phyloP scores from a whole-genome alignment of 2,888 invertebrate species.

The Ptilodon capucinus region DNA sequence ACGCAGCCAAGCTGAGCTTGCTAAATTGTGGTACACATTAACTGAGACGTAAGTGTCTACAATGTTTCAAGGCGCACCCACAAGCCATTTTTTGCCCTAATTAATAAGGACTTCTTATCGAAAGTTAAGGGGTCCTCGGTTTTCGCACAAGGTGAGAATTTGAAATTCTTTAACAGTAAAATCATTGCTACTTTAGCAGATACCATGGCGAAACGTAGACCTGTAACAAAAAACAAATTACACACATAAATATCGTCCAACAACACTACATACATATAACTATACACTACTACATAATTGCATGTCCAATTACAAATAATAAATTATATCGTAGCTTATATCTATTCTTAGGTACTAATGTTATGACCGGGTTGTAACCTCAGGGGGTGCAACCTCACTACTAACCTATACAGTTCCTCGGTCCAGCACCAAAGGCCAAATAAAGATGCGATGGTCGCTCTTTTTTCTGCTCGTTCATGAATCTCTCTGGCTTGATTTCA shows the following conservation, averaged over 20 bases:
- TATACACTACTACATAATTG: too few species aligned
- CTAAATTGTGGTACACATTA: too few species aligned
- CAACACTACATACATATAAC: background rate
- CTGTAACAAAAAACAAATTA: slow-evolving; percentile 57
- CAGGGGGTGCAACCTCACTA: background rate
- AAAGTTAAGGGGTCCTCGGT: slow-evolving; percentile 67
- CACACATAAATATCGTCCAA: too few species aligned
- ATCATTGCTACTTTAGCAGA: slow-evolving; percentile 76
- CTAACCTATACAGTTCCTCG: slow-evolving; percentile 79
- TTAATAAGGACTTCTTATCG: slow-evolving; percentile 54
- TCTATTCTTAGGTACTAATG: too few species aligned
- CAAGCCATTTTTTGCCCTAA: slow-evolving; percentile 64
- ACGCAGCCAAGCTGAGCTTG: too few species aligned
- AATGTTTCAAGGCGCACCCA: slow-evolving; percentile 61
- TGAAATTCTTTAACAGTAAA: slow-evolving; percentile 67
- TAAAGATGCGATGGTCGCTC: slow-evolving; percentile 75
- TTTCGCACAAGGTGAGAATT: slow-evolving; percentile 58
- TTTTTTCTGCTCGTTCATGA: slow-evolving; percentile 77
- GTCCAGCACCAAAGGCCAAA: slow-evolving; percentile 80
- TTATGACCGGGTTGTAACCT: too few species aligned
- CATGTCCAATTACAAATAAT: too few species aligned
- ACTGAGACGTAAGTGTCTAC: slow-evolving; percentile 14
- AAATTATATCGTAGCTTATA: too few species aligned
- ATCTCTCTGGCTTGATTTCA: slow-evolving; percentile 79
- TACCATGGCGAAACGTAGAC: slow-evolving; percentile 76